Conservation (phyloP, 2,797 vertebrate species). For the Staurois parvus region DNA sequence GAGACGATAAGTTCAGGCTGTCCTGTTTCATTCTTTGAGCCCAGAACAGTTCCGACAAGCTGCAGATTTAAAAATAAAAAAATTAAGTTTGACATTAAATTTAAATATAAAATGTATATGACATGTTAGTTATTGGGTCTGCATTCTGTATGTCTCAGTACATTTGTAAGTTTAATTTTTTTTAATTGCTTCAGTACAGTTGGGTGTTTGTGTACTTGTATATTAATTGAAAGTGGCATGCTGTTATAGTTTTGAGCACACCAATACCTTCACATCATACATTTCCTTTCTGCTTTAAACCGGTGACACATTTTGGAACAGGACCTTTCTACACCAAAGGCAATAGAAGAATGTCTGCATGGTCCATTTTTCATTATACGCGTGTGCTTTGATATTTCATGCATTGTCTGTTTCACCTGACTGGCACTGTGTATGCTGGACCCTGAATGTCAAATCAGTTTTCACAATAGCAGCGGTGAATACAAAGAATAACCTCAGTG, state of each 20-base stretch:
- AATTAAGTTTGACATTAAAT: too few relatives aligned
- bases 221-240: background rate
- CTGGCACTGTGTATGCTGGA: slow-evolving; percentile 40
- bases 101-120: too few relatives aligned
- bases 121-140: too few relatives aligned
- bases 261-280: background rate
- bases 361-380: slow-evolving; percentile 46
- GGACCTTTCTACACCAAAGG: slow-evolving; percentile 41
- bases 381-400: slow-evolving; percentile 57
- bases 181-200: background rate
- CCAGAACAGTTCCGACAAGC: too few relatives aligned
- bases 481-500: slow-evolving; percentile 17
- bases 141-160: background rate
- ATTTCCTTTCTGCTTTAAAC: background rate
- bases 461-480: slow-evolving; percentile 27
- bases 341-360: slow-evolving; percentile 30
- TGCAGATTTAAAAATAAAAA: too few relatives aligned
- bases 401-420: slow-evolving; percentile 51
- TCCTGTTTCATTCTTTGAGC: too few relatives aligned
- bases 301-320: slow-evolving; percentile 1
- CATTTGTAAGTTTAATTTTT: background rate
- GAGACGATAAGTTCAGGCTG: too few relatives aligned
- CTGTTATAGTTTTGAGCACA: background rate
- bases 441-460: slow-evolving; percentile 51
- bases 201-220: background rate